These are phyloP conservation scores for Hylyphantes graminicola DNA, from an alignment of 1,140 invertebrate species.

Conservation along the genomic window DNA sequence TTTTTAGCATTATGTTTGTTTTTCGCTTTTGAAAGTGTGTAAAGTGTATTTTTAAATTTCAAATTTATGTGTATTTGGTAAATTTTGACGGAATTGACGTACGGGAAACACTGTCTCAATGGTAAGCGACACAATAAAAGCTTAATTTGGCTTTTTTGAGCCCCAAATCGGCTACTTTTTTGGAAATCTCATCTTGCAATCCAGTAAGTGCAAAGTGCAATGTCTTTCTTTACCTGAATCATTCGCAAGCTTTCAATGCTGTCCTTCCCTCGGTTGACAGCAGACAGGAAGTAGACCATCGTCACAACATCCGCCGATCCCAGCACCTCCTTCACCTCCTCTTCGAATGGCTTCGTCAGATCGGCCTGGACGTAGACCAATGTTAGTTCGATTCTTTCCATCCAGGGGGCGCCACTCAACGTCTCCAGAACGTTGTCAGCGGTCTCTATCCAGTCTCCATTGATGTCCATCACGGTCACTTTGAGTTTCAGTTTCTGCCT, in stretches of 20 bases:
- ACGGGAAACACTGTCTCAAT: neutral
- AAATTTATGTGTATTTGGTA: neutral
- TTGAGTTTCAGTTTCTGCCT: neutral
- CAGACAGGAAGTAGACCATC: slow-evolving; percentile 43
- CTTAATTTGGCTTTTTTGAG: neutral
- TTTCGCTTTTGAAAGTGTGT: too few relatives aligned
- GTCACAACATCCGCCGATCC: slow-evolving; percentile 26
- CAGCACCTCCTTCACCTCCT: neutral
- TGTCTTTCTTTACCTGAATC: slow-evolving; percentile 27
- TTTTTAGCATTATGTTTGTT: too few relatives aligned
- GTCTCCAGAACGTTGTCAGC: slow-evolving; percentile 14
- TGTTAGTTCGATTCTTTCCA: neutral
- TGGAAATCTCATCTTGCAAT: too few relatives aligned
- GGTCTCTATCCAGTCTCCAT: slow-evolving; percentile 20
- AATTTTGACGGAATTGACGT: neutral
- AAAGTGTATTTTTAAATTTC: neutral
- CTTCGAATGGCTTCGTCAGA: neutral
- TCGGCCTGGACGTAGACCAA: slow-evolving; percentile 11
- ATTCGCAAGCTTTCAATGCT: neutral
- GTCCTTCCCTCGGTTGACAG: slow-evolving; percentile 19
- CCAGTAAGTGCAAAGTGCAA: neutral
- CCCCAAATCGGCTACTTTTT: neutral
- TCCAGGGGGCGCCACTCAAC: neutral
- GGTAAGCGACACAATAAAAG: neutral
- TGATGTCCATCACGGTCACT: slow-evolving; percentile 33